phyloP scores from a whole-genome alignment of 2,797 vertebrate species.

The Mycteria americana region DNA sequence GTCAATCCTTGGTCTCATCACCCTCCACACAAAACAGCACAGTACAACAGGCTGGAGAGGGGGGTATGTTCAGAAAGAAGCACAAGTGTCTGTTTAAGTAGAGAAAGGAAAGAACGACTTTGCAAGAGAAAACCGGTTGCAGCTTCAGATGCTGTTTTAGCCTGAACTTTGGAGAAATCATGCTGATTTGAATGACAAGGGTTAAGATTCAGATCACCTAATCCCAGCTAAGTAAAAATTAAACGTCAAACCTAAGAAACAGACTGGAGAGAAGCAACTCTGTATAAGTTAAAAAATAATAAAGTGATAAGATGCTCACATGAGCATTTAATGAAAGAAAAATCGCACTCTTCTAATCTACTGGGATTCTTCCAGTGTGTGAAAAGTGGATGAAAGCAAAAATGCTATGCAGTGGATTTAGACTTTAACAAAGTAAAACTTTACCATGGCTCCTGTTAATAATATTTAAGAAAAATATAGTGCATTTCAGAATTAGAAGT shows the following conservation, averaged over 20 bases:
- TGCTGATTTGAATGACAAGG: neutral
- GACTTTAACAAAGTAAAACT: neutral
- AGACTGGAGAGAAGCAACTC: neutral
- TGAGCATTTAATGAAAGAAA: neutral
- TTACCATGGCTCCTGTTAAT: neutral
- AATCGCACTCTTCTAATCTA: neutral
- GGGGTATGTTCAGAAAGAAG: neutral
- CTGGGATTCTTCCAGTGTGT: neutral
- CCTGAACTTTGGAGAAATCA: neutral
- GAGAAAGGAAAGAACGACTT: neutral
- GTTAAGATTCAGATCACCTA: neutral
- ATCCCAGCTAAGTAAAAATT: neutral
- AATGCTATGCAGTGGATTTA: neutral
- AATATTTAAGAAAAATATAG: neutral
- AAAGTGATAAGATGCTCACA: neutral
- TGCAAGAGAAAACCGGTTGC: neutral
- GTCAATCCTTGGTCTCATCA: neutral
- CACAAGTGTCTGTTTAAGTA: neutral
- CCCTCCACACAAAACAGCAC: neutral
- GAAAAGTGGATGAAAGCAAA: neutral
- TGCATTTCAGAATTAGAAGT: neutral
- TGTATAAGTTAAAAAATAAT: neutral
- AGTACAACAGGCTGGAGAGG: neutral
- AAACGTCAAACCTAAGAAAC: neutral
- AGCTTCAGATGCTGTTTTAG: neutral